phyloP scores from a whole-genome alignment of 2,797 vertebrate genomes.

The Galagoides demidoff region DNA sequence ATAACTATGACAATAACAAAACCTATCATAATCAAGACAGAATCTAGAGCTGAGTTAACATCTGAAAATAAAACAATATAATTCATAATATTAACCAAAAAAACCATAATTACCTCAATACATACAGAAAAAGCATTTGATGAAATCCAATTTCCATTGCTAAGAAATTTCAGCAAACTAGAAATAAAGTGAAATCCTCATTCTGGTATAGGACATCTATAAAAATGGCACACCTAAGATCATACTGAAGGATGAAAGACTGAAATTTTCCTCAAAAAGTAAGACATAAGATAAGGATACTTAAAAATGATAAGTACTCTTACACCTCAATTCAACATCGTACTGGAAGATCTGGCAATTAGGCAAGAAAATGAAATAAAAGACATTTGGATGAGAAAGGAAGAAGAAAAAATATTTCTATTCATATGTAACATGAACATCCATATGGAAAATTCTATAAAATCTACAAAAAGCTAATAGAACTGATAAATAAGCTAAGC shows the following conservation, averaged over 20 bases:
- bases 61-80: neutral
- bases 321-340: neutral
- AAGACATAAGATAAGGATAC: neutral
- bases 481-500: neutral
- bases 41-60: neutral
- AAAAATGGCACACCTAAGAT: neutral
- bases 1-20: neutral
- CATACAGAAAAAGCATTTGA: neutral
- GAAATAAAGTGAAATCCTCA: neutral
- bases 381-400: neutral
- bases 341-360: neutral
- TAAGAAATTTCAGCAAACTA: slow-evolving; percentile 35
- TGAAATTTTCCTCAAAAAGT: neutral
- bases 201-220: neutral
- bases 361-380: neutral
- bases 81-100: neutral
- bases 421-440: neutral
- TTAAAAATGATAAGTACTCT: neutral
- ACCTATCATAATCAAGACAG: neutral
- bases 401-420: neutral
- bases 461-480: neutral
- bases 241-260: neutral
- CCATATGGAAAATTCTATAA: neutral
- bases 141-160: neutral
- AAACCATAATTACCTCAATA: neutral